Percentiles rank a stretch among this genome's conserved stretches.
These are phyloP conservation scores for Lasioglossum villosulum DNA, from an alignment of 2,888 invertebrate genomes.

Conservation along the genomic window DNA sequence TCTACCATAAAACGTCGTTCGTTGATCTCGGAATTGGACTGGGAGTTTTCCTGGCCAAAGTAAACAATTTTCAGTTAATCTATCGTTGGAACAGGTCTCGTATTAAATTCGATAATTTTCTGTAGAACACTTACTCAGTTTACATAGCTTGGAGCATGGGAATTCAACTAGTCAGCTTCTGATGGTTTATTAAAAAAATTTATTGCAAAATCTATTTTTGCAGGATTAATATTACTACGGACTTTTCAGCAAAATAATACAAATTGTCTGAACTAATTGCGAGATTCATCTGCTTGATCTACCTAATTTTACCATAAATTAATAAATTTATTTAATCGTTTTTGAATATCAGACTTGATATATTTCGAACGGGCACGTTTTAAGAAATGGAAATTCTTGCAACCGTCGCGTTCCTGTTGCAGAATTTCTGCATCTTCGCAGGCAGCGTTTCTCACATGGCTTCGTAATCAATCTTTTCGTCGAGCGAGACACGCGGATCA, in stretches of 20 bases:
- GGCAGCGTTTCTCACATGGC: background rate
- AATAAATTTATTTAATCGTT: background rate
- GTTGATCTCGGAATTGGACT: background rate
- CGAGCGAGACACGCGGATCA: constrained; percentile 48
- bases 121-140: background rate
- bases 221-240: background rate
- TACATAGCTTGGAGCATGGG: background rate
- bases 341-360: too few relatives aligned
- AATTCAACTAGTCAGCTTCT: background rate
- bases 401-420: background rate
- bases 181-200: background rate
- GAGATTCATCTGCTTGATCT: background rate
- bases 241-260: background rate
- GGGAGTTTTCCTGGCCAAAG: background rate
- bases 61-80: background rate
- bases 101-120: background rate
- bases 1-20: background rate
- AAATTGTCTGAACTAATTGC: background rate
- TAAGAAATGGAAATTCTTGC: background rate
- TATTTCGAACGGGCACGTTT: background rate
- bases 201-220: background rate
- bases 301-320: background rate
- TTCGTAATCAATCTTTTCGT: constrained; percentile 65
- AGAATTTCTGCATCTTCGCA: background rate
- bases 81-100: background rate